These are phyloP conservation scores for Paracanthobrama guichenoti DNA, from an alignment of 2,113 vertebrate species.

Conservation along the genomic window DNA sequence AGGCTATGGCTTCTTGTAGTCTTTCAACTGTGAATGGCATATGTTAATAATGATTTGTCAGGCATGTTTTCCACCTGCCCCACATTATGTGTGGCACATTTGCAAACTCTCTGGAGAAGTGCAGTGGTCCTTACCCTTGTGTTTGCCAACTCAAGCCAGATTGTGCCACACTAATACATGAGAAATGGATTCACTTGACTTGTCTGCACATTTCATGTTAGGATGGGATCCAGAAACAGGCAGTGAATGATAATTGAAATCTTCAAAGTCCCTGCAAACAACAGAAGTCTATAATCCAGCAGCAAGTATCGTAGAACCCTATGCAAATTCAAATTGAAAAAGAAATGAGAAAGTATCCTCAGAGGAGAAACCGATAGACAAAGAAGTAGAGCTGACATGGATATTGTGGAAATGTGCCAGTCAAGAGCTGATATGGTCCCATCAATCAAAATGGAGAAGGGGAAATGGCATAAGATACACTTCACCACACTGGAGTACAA, in stretches of 20 bases:
- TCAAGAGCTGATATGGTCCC: neutral
- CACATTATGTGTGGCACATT: constrained; percentile 12
- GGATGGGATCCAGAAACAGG: neutral
- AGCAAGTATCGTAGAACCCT: neutral
- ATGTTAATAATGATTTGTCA: constrained; percentile 36
- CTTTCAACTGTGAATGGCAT: constrained; percentile 16
- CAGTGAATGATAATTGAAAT: neutral
- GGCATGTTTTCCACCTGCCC: constrained; percentile 24
- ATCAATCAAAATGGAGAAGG: neutral
- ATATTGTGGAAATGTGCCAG: constrained; percentile 4
- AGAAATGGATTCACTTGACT: constrained; percentile 24
- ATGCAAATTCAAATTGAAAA: neutral
- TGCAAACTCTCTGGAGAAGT: constrained; percentile 2
- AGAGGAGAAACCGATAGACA: neutral
- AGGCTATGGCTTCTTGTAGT: neutral
- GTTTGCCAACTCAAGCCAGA: constrained; percentile 16
- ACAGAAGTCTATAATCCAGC: constrained; percentile 6
- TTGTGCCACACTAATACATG: constrained; percentile 5
- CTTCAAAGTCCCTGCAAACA: constrained; percentile 8
- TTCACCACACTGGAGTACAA: neutral
- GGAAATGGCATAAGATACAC: neutral
- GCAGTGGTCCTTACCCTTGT: neutral
- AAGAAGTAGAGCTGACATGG: neutral
- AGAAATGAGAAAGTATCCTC: neutral
- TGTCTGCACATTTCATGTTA: constrained; percentile 3